Base-by-base conservation (phyloP, 2,113 vertebrate genomes). In the Tichodroma muraria region DNA sequence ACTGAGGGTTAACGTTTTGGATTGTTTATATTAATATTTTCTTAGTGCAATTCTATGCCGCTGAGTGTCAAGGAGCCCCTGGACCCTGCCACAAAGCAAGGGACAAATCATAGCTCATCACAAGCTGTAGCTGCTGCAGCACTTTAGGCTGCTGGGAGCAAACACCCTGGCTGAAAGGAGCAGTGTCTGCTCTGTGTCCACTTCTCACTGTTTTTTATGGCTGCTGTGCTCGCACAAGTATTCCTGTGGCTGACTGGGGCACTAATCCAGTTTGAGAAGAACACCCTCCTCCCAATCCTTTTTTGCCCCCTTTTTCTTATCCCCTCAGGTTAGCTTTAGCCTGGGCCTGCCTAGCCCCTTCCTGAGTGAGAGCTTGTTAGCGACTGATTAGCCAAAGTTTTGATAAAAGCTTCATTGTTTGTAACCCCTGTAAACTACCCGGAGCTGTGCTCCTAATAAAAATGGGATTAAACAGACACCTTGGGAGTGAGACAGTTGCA, bases 371-470 rank as follows among this genome's bases (percentile, higher is more conserved):
- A 86, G 69, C 90, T 93, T 84, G 80, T 92, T 93, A 83, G 76
- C 0, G 0, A 60, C 80, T 59, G 80, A 90, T 90, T 93, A 93
- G 77, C 65, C 8, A 1, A 56, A 79, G 89, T 85, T 92, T 69
- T 81, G 70, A 89, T 93, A 72, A 97, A 95, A 90, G 91, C 80
- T 69, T 92, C 72, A 65, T 94, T 95, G 81, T 95, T 28, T 93
- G 79, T 57, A 80, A 54, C 56, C 27, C 49, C 85, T 93, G 66
- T 85, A 85, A 94, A 13, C 42, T 54, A 77, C 52, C 40, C 6
- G 0, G 83, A 21, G 47, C 82, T 89, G 78, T 61, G 54, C 73
- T 69, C 49, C 60, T 53, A 57, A 82, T 85, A 80, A 56, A 82
- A 92, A 70, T 50, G 47, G 75, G 89, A 89, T 94, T 93, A 95